Conservation (phyloP, 2,113 vertebrate genomes). For the Crotalus tigris region DNA sequence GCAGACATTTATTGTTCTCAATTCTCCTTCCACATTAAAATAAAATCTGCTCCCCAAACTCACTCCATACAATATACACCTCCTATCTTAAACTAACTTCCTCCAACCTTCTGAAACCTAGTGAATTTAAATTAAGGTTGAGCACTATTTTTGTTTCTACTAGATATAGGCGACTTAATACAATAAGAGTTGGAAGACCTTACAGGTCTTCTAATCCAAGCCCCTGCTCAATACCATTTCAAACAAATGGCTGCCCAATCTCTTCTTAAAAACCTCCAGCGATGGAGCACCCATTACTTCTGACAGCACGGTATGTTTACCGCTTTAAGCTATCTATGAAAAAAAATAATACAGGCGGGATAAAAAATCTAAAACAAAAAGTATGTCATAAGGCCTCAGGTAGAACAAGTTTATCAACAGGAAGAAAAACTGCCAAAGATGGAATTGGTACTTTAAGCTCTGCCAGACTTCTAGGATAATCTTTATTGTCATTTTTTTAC, state of each 20-base stretch:
- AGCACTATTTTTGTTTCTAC: background rate
- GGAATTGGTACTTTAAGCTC: background rate
- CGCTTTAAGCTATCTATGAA: background rate
- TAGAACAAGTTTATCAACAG: background rate
- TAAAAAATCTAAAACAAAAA: background rate
- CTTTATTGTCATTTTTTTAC: too few species aligned
- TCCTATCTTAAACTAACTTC: background rate
- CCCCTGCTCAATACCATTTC: too few species aligned
- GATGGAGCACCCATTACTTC: background rate
- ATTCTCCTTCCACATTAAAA: background rate
- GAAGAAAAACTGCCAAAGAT: background rate
- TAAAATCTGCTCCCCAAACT: background rate
- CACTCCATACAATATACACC: background rate
- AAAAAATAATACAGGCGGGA: background rate
- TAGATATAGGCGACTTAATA: background rate
- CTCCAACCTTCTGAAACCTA: background rate
- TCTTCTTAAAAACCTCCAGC: background rate
- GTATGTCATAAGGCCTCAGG: background rate
- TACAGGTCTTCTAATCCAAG: too few species aligned
- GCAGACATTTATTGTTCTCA: background rate
- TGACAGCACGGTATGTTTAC: background rate
- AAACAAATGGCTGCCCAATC: background rate
- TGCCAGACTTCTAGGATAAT: background rate
- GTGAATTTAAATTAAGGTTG: background rate
- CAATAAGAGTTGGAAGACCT: too few species aligned